These are phyloP conservation scores for Benitochromis conjunctus DNA, from an alignment of 2,113 vertebrate species.

Conservation along the genomic window DNA sequence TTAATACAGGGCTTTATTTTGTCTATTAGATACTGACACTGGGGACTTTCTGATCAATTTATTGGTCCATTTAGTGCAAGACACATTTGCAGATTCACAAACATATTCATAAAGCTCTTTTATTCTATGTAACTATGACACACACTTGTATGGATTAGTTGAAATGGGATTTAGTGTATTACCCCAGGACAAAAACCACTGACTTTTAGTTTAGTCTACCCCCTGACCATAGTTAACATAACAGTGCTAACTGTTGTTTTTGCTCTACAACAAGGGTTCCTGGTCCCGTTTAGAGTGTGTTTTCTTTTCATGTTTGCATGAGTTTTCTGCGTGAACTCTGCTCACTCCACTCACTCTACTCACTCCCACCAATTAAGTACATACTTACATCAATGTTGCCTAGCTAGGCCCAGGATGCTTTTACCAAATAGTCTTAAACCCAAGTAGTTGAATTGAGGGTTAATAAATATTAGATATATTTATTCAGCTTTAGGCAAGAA, in stretches of 20 bases:
- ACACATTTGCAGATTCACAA: neutral
- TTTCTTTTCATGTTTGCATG: neutral
- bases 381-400: neutral
- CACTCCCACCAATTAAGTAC: neutral
- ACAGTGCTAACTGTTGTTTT: neutral
- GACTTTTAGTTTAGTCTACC: neutral
- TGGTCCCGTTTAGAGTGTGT: neutral
- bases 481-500: neutral
- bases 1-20: neutral
- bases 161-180: neutral
- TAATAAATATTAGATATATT: neutral
- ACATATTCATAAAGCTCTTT: neutral
- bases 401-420: neutral
- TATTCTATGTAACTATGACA: too few relatives aligned
- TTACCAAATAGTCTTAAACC: neutral
- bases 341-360: neutral
- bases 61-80: neutral
- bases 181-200: neutral
- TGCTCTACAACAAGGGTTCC: neutral
- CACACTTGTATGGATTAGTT: neutral
- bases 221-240: neutral
- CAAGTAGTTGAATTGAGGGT: neutral
- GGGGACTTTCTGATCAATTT: neutral
- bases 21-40: neutral
- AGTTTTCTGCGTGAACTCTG: neutral